These are phyloP conservation scores for Apamea epomidion DNA, from an alignment of 2,888 invertebrate genomes.

Conservation along the genomic window DNA sequence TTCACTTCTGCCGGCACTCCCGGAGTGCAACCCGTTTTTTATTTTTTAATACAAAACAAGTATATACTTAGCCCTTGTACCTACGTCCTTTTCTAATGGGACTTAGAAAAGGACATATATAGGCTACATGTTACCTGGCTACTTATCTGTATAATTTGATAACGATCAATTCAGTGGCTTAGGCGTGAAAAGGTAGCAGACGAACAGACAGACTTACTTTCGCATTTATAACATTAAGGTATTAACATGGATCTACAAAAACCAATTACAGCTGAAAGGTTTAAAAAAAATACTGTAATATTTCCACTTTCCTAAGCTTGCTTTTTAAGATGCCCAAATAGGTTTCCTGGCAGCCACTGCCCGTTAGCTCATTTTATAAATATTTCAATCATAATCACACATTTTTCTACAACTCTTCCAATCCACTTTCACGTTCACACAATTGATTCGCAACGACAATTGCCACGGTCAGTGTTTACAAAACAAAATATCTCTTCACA, in stretches of 20 bases:
- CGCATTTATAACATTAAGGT: too few species aligned
- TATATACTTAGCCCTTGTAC: too few species aligned
- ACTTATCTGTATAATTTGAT: too few species aligned
- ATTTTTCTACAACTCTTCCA: not conserved
- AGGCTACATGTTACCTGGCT: too few species aligned
- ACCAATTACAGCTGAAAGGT: not conserved
- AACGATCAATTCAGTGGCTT: too few species aligned
- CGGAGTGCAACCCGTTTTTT: too few species aligned
- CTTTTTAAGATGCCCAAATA: not conserved
- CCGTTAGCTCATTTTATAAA: not conserved
- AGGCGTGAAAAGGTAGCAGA: too few species aligned
- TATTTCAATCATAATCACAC: not conserved
- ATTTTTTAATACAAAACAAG: too few species aligned
- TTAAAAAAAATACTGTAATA: not conserved
- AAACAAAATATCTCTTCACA: slow-evolving; percentile 66
- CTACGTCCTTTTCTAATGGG: too few species aligned
- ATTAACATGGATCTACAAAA: not conserved
- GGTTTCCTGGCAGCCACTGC: not conserved
- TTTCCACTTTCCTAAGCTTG: not conserved
- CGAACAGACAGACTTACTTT: too few species aligned
- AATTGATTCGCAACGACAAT: slow-evolving; percentile 52
- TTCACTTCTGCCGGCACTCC: too few species aligned
- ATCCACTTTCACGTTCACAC: slow-evolving; percentile 17
- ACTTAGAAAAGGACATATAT: too few species aligned
- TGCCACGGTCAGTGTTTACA: slow-evolving; percentile 52